Evolutionary conservation across 2,888 invertebrate genomes (phyloP).

Genomic region (Onchidella celtica): DNA sequence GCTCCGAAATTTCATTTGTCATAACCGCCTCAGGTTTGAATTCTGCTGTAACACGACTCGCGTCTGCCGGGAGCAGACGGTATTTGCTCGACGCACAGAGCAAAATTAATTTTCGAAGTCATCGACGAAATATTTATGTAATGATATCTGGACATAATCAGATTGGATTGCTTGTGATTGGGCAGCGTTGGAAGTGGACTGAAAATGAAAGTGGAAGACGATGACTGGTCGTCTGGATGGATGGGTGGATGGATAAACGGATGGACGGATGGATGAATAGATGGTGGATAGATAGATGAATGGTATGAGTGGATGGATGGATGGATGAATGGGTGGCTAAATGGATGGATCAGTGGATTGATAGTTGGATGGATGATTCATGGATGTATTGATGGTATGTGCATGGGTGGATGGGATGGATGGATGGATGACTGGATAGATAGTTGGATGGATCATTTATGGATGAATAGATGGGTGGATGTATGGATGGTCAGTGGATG

Average conservation of each 20-base stretch:
- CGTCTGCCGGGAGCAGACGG: conserved; percentile 2
- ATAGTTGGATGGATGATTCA: too few species aligned
- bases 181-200: conserved; percentile 9
- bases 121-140: conserved; percentile 26
- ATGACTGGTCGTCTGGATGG: too few species aligned
- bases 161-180: conserved; percentile 4
- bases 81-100: background rate
- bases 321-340: too few species aligned
- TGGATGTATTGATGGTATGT: too few species aligned
- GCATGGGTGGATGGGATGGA: background rate
- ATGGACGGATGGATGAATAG: too few species aligned
- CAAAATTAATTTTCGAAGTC: conserved; percentile 22
- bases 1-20: conserved; percentile 31
- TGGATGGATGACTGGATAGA: background rate
- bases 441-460: background rate
- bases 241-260: too few species aligned
- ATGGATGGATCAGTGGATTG: too few species aligned
- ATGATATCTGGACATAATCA: background rate
- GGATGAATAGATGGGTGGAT: background rate
- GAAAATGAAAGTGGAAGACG: conserved; percentile 26
- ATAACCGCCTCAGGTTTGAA: conserved; percentile 5
- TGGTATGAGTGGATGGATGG: too few species aligned
- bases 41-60: background rate
- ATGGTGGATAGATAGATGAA: too few species aligned
- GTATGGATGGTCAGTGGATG: background rate